Evolutionary conservation across 2,888 invertebrate genomes (phyloP).

Genomic region (Patella caerulea): DNA sequence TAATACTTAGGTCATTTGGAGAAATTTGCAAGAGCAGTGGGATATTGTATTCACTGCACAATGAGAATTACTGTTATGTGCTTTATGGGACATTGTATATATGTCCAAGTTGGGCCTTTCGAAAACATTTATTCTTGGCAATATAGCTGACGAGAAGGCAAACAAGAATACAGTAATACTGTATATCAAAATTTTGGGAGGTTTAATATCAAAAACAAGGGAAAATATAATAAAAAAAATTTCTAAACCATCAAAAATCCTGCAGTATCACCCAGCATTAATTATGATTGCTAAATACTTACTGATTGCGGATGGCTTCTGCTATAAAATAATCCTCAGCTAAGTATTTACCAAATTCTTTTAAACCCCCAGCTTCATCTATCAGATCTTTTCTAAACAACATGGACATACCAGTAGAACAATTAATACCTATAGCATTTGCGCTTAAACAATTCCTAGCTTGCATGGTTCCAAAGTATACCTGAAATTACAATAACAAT

Average conservation of each 20-base stretch:
- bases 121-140: too few species aligned
- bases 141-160: too few species aligned
- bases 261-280: neutral
- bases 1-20: too few species aligned
- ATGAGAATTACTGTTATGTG: too few species aligned
- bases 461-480: conserved; percentile 97
- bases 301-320: conserved; percentile 83
- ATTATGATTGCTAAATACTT: conserved; percentile 31
- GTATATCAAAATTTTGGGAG: neutral
- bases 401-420: conserved; percentile 99
- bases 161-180: too few species aligned
- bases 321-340: conserved; percentile 99
- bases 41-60: too few species aligned
- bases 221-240: neutral
- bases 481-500: conserved; percentile 71
- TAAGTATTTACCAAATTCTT: conserved; percentile 91
- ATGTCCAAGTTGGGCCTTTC: too few species aligned
- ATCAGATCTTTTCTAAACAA: conserved; percentile 89
- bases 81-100: too few species aligned
- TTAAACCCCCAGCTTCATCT: conserved; percentile 90
- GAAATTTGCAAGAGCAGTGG: too few species aligned
- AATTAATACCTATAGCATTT: conserved; percentile 92
- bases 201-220: neutral
- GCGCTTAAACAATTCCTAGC: conserved; percentile 95
- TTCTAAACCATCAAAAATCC: neutral